These are phyloP conservation scores for Abramis brama DNA, from an alignment of 2,113 vertebrate genomes.

Conservation along the genomic window DNA sequence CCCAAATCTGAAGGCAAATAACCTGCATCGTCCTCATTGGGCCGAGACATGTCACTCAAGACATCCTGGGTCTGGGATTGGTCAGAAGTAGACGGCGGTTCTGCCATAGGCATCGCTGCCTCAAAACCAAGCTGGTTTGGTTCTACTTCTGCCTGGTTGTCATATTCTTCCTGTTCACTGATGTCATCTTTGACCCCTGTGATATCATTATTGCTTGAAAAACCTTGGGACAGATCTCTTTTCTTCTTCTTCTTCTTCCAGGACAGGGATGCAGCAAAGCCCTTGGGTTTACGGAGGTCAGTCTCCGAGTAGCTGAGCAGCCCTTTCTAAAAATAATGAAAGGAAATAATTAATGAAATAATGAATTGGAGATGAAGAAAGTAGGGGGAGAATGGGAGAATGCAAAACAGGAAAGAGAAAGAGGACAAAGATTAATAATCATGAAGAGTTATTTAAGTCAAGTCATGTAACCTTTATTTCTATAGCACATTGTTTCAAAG, in stretches of 20 bases:
- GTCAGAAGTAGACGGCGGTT: background rate
- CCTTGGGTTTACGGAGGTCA: constrained; percentile 70
- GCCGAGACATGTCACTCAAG: background rate
- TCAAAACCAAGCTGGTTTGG: background rate
- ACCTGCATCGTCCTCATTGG: background rate
- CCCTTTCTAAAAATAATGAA: constrained; percentile 50
- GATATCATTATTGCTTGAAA: constrained; percentile 32
- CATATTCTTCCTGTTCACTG: background rate
- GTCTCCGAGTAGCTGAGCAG: constrained; percentile 72
- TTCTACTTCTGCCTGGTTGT: background rate
- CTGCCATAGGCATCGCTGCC: background rate
- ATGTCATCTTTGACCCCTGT: constrained; percentile 20
- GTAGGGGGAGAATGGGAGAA: background rate
- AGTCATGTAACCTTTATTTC: too few relatives aligned
- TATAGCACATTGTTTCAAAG: too few relatives aligned
- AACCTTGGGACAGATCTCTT: constrained; percentile 56
- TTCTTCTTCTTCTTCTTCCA: constrained; percentile 69
- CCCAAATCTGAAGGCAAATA: background rate
- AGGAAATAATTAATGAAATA: too few relatives aligned
- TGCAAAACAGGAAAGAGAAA: background rate
- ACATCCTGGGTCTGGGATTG: constrained; percentile 9
- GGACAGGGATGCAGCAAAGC: constrained; percentile 65
- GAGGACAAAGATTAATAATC: background rate
- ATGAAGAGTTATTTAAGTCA: background rate
- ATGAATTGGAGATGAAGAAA: too few relatives aligned